Evolutionary conservation across 2,113 vertebrate genomes (phyloP).

Genomic region (Laterallus jamaicensis): DNA sequence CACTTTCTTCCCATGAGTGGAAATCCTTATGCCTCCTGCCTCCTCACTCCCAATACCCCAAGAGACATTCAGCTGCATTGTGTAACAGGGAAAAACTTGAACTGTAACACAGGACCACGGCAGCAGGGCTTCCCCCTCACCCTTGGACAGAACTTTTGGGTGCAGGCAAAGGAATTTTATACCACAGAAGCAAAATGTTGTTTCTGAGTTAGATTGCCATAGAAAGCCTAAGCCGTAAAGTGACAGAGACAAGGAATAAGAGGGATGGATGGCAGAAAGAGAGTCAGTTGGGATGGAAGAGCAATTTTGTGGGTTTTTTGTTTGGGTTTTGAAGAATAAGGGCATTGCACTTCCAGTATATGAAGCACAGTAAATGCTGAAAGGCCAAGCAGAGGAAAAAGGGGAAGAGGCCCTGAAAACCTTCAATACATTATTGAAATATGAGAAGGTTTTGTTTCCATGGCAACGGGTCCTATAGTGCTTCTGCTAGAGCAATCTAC

Average conservation of each 20-base stretch:
- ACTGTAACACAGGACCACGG: not conserved
- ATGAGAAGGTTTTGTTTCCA: constrained; percentile 68
- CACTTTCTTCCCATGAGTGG: constrained; percentile 4
- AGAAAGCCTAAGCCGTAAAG: constrained; percentile 56
- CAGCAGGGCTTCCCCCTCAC: not conserved
- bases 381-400: constrained; percentile 51
- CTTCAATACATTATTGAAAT: constrained; percentile 67
- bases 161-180: not conserved
- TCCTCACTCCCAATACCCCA: not conserved
- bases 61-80: not conserved
- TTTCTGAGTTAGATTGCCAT: constrained; percentile 13
- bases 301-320: not conserved
- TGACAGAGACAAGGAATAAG: constrained; percentile 15
- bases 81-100: not conserved
- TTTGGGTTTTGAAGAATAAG: constrained; percentile 6
- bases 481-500: constrained; percentile 66
- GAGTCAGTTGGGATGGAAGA: not conserved
- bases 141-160: not conserved
- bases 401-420: constrained; percentile 17
- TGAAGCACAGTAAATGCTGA: constrained; percentile 37
- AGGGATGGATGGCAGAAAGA: constrained; percentile 1
- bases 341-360: not conserved
- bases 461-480: constrained; percentile 69
- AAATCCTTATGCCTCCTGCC: constrained; percentile 30
- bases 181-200: constrained; percentile 38